Percentiles rank a stretch among this genome's conserved stretches.
Conservation (phyloP, 1,140 invertebrate genomes). For the Aphaenogaster ashmeadi region DNA sequence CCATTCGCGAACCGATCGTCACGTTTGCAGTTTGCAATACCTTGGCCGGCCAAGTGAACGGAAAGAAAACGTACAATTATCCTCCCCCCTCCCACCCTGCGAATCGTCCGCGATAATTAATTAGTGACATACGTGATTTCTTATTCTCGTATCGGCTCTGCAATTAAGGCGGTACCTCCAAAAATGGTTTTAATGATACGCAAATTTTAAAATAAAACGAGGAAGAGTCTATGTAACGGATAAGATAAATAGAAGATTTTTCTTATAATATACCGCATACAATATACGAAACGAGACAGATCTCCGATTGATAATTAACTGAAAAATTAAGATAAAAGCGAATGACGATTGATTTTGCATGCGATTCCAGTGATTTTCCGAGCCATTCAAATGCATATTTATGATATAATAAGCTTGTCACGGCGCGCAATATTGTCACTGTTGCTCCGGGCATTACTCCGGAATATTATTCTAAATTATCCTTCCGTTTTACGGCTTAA, state of each 20-base stretch:
- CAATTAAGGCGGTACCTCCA: slow-evolving; percentile 22
- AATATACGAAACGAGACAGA: not conserved
- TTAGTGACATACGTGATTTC: slow-evolving; percentile 25
- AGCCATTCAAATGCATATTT: not conserved
- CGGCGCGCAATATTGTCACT: slow-evolving; percentile 49
- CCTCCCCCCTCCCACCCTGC: not conserved
- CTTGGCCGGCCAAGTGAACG: not conserved
- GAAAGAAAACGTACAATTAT: slow-evolving; percentile 28
- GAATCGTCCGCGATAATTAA: slow-evolving; percentile 46
- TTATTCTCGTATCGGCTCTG: slow-evolving; percentile 1
- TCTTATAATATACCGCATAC: not conserved
- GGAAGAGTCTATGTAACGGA: not conserved
- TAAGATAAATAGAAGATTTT: not conserved
- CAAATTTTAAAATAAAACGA: not conserved
- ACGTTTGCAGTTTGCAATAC: slow-evolving; percentile 34
- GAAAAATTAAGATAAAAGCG: not conserved
- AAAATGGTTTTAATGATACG: not conserved
- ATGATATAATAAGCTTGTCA: slow-evolving; percentile 26
- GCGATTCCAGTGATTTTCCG: not conserved
- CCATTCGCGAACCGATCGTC: slow-evolving; percentile 46
- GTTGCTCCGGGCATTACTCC: slow-evolving; percentile 47
- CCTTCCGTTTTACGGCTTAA: slow-evolving; percentile 58
- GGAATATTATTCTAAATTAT: slow-evolving; percentile 69
- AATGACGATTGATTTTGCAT: not conserved
- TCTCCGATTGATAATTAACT: not conserved